Base-by-base conservation (phyloP, 2,888 invertebrate species). In the Serripes groenlandicus region DNA sequence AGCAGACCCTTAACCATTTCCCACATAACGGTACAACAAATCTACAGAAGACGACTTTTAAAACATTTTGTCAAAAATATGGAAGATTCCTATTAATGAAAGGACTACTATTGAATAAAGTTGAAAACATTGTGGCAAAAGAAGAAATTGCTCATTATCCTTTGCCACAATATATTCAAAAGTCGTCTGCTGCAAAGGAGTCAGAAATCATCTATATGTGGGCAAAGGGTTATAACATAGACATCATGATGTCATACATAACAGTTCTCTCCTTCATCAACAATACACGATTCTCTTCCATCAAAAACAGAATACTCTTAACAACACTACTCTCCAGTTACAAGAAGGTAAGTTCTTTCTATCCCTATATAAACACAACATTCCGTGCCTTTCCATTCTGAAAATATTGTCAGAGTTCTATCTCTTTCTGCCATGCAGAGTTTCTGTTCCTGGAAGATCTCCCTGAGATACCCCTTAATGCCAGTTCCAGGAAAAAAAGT, bases 371-470 rank as follows among this genome's bases (percentile, higher is more conserved):
- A n/a, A n/a, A n/a, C n/a, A n/a, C n/a, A n/a, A n/a, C n/a, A n/a
- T n/a, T n/a, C n/a, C n/a, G n/a, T n/a, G n/a, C n/a, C n/a, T n/a
- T n/a, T n/a, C n/a, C n/a, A n/a, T n/a, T n/a, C n/a, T n/a, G n/a
- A n/a, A n/a, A n/a, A n/a, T n/a, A n/a, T n/a, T n/a, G n/a, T n/a
- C n/a, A n/a, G 34, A 62, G 62, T 62, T 66, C 42, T 42, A 37
- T 66, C 66, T 28, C 42, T 35, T 66, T 56, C 15, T 35, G 21
- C 66, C 42, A 42, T 23, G 4, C 18, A 37, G 42, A 66, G 66
- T 66, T 66, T 32, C 66, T 66, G 37, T 54, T 73, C 73, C 62
- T 73, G 73, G 73, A 73, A 60, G 32, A 35, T 42, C 73, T 73
- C 73, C 56, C 71, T 58, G 60, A 60, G 73, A 54, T 66, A 66